Conservation (phyloP, 1,140 invertebrate genomes). For the Sminthurides bifidus region DNA sequence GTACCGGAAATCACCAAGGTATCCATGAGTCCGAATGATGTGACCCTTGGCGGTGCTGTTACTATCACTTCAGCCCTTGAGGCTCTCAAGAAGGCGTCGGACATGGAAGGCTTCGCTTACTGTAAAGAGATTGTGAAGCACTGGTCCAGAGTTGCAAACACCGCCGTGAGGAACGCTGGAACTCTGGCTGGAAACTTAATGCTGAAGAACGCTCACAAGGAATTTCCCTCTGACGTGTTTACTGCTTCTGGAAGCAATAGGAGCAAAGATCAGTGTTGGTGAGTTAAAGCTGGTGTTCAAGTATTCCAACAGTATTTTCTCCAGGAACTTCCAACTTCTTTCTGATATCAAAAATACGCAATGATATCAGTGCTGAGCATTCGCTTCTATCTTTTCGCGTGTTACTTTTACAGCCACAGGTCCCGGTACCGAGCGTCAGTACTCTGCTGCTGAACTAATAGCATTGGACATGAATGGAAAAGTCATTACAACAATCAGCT, state of each 20-base stretch:
- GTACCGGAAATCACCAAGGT: slow-evolving; percentile 2
- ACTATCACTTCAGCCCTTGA: not conserved
- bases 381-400: too few relatives aligned
- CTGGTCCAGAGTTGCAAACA: slow-evolving; percentile 36
- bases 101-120: not conserved
- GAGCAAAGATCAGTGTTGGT: slow-evolving; percentile 36
- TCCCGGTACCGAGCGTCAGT: too few relatives aligned
- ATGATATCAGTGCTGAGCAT: too few relatives aligned
- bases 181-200: slow-evolving; percentile 43
- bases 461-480: slow-evolving; percentile 52
- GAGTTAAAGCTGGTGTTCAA: too few relatives aligned
- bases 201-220: slow-evolving; percentile 40
- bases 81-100: not conserved
- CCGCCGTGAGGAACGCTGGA: slow-evolving; percentile 25
- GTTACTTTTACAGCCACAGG: too few relatives aligned
- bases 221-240: slow-evolving; percentile 45
- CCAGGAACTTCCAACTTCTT: not conserved
- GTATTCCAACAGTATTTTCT: not conserved
- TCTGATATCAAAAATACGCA: too few relatives aligned
- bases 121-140: not conserved
- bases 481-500: slow-evolving; percentile 47
- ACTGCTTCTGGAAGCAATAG: slow-evolving; percentile 37
- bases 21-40: slow-evolving; percentile 14
- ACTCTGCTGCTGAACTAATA: too few relatives aligned
- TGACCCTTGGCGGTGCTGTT: slow-evolving; percentile 3